phyloP scores from a whole-genome alignment of 2,888 invertebrate genomes.

The Drosophila dives region DNA sequence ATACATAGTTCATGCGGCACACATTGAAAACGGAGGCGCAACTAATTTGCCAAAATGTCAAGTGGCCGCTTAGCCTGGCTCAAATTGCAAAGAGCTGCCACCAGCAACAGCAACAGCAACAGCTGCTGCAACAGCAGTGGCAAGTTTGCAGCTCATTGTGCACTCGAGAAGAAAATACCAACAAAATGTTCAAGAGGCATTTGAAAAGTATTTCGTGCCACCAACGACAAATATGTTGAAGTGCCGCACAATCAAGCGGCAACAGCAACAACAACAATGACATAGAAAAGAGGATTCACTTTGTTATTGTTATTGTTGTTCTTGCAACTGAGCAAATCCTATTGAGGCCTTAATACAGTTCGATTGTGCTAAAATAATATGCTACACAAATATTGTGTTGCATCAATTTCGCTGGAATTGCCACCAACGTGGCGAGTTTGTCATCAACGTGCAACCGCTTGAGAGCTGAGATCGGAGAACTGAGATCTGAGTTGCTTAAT shows the following conservation, averaged over 20 bases:
- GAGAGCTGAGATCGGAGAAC: constrained; percentile 1
- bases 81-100: constrained; percentile 63
- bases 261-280: constrained; percentile 19
- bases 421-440: constrained; percentile 31
- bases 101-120: constrained; percentile 4
- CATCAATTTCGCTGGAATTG: constrained; percentile 51
- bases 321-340: constrained; percentile 40
- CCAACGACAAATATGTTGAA: constrained; percentile 57
- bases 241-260: constrained; percentile 35
- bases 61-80: constrained; percentile 60
- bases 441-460: constrained; percentile 18
- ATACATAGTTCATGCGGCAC: constrained; percentile 15
- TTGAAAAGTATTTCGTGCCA: constrained; percentile 66
- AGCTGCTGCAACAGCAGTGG: not conserved
- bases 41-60: constrained; percentile 77
- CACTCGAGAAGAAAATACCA: constrained; percentile 51
- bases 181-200: constrained; percentile 68
- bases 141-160: constrained; percentile 44
- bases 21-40: constrained; percentile 68
- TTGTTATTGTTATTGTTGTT: constrained; percentile 18
- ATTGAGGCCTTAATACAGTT: constrained; percentile 37
- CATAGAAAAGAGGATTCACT: constrained; percentile 18
- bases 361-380: constrained; percentile 47
- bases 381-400: constrained; percentile 64
- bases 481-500: constrained; percentile 21